Conservation (phyloP, 1,140 invertebrate species). For the Drosophila orena region DNA sequence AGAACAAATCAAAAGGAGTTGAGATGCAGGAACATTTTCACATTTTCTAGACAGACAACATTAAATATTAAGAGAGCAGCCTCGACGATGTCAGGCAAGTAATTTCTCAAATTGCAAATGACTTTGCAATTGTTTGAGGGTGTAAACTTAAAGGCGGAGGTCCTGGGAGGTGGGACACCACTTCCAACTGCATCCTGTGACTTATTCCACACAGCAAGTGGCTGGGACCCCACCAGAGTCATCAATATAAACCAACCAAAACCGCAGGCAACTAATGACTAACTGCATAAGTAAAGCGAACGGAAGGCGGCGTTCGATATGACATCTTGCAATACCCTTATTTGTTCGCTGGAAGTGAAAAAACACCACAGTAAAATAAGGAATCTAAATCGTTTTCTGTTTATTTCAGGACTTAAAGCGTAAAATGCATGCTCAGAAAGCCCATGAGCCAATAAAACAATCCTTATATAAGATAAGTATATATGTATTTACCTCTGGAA, state of each 20-base stretch:
- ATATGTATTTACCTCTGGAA: too few species aligned
- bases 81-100: conserved; percentile 9
- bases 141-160: not conserved
- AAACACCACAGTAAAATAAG: not conserved
- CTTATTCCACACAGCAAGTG: conserved; percentile 29
- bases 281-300: conserved; percentile 28
- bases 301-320: not conserved
- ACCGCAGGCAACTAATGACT: conserved; percentile 45
- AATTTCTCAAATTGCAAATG: conserved; percentile 41
- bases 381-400: not conserved
- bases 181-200: conserved; percentile 11
- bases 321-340: conserved; percentile 1
- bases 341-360: too few species aligned
- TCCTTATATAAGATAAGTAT: too few species aligned
- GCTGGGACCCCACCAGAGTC: conserved; percentile 21
- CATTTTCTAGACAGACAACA: not conserved
- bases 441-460: too few species aligned
- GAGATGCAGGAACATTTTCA: not conserved
- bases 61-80: conserved; percentile 26
- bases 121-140: conserved; percentile 11
- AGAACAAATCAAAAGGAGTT: not conserved
- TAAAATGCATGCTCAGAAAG: too few species aligned
- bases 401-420: not conserved
- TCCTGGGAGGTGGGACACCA: not conserved
- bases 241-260: conserved; percentile 42